Evolutionary conservation across 2,797 vertebrate genomes (phyloP).

Genomic region (Euphonia xanthogaster): DNA sequence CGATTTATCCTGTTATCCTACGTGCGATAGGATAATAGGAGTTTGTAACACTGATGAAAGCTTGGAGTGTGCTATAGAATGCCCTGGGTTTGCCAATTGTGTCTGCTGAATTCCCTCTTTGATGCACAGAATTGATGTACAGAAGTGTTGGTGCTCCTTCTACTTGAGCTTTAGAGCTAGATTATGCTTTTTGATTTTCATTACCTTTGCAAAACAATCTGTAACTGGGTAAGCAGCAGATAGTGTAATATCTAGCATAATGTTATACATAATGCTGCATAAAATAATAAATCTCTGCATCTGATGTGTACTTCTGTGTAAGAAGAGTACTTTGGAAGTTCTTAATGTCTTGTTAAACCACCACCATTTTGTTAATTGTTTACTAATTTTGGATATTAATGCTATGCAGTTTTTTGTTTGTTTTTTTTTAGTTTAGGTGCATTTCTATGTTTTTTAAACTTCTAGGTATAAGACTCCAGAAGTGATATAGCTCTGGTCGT

Average conservation of each 20-base stretch:
- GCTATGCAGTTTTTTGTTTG: background rate
- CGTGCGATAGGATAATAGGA: fast-evolving
- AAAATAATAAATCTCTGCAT: background rate
- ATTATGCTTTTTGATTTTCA: background rate
- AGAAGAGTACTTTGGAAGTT: background rate
- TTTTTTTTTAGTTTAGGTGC: background rate
- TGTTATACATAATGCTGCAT: background rate
- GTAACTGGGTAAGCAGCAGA: background rate
- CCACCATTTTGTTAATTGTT: background rate
- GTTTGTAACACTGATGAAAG: background rate
- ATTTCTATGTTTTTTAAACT: background rate
- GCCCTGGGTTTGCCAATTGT: background rate
- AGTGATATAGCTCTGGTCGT: background rate
- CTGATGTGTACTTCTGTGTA: background rate
- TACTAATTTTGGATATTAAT: background rate
- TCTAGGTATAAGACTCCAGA: background rate
- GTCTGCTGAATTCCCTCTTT: background rate
- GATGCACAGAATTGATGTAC: background rate
- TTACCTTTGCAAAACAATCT: background rate
- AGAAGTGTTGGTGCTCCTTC: background rate
- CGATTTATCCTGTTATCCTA: background rate
- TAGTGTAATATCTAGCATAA: background rate
- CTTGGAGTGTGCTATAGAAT: background rate
- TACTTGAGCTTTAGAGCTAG: background rate
- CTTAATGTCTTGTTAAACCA: background rate